Conservation (phyloP, 2,797 vertebrate species). For the Neoniphon sammara region DNA sequence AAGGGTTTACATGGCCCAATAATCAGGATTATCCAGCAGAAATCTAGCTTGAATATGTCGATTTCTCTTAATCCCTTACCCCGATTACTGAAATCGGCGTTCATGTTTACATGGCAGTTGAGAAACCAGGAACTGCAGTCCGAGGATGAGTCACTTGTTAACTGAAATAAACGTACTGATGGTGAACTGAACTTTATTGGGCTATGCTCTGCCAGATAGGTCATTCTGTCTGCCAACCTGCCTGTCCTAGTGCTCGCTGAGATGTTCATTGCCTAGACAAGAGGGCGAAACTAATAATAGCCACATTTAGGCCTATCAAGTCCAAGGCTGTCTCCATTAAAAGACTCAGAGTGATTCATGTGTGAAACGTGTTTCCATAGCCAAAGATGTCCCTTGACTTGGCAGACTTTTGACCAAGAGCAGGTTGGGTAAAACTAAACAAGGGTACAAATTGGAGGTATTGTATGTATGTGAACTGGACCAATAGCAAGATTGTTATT, state of each 20-base stretch:
- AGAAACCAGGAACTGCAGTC: no score
- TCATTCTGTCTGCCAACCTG: background rate
- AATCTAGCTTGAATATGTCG: no score
- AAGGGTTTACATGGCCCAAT: no score
- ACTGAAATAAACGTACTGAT: no score
- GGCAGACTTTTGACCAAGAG: background rate
- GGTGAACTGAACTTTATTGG: background rate
- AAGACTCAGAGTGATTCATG: conserved; percentile 41
- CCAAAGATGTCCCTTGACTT: conserved; percentile 62
- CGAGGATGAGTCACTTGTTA: no score
- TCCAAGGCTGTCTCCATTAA: conserved; percentile 50
- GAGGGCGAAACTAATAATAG: conserved; percentile 59
- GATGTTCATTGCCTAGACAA: conserved; percentile 12
- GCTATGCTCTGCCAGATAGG: background rate
- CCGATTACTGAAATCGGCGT: no score
- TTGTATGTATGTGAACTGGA: no score
- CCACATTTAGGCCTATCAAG: conserved; percentile 22
- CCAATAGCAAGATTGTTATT: no score
- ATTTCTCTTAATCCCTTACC: no score
- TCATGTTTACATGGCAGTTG: no score
- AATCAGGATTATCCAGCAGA: no score
- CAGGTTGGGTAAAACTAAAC: conserved; percentile 35
- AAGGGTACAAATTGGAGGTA: background rate
- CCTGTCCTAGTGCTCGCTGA: background rate
- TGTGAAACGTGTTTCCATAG: conserved; percentile 52